Evolutionary conservation across 2,113 vertebrate species (phyloP).

Genomic region (Heloderma charlesbogerti): DNA sequence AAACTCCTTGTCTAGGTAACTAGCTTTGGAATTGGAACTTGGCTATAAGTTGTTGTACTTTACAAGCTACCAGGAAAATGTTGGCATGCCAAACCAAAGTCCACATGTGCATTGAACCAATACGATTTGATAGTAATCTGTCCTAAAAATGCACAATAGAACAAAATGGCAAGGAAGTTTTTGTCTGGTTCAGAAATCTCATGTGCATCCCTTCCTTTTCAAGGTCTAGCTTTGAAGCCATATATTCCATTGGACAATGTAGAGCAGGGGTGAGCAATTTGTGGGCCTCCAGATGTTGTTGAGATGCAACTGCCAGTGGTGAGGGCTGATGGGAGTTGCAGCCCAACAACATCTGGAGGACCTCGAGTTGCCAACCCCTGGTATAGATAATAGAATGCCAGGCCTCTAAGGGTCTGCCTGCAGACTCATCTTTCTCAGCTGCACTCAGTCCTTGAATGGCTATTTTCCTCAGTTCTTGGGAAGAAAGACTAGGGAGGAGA

Average conservation of each 20-base stretch:
- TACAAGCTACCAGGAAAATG: background rate
- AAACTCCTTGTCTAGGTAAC: background rate
- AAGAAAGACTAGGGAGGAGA: background rate
- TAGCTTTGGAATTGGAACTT: background rate
- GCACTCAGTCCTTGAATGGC: background rate
- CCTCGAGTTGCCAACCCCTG: no score
- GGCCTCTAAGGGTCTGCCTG: background rate
- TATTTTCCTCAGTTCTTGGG: background rate
- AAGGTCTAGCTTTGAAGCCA: background rate
- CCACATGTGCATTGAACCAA: background rate
- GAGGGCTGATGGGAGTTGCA: no score
- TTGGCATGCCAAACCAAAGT: no score
- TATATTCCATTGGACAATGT: background rate
- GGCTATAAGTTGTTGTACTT: background rate
- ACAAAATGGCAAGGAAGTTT: background rate
- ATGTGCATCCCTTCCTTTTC: background rate
- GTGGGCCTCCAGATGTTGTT: no score
- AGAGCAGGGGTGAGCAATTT: background rate
- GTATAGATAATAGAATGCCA: background rate
- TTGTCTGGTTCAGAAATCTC: background rate
- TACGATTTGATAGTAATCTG: background rate
- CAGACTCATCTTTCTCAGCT: background rate
- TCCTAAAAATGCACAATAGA: background rate
- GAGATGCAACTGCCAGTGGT: no score
- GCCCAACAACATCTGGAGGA: no score